Evolutionary conservation across 1,140 invertebrate species (phyloP).

Genomic region (Heliconius nattereri): DNA sequence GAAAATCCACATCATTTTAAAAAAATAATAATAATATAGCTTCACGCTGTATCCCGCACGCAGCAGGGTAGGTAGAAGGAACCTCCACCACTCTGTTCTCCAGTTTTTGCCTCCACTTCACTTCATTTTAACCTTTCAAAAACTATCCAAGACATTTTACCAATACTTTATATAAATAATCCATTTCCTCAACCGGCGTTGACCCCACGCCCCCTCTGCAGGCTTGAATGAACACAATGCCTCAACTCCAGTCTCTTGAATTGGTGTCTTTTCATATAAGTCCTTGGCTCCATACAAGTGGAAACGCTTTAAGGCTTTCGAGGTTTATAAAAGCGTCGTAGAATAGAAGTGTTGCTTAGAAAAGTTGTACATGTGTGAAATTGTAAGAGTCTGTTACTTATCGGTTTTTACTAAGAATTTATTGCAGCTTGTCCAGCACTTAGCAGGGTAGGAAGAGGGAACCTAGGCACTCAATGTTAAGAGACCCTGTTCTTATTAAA

Average conservation of each 20-base stretch:
- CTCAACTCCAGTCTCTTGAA: neutral
- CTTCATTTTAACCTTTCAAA: neutral
- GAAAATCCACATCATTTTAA: too few species aligned
- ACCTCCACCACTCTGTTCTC: too few species aligned
- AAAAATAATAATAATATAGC: too few species aligned
- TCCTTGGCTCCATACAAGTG: neutral
- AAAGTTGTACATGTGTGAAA: neutral
- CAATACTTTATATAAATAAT: neutral
- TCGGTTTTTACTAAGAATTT: neutral
- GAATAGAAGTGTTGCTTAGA: neutral
- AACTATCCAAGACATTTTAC: neutral
- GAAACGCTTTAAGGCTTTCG: conserved; percentile 10
- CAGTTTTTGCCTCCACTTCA: too few species aligned
- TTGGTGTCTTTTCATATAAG: conserved; percentile 14
- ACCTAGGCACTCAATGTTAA: too few species aligned
- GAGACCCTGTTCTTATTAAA: too few species aligned
- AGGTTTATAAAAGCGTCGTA: conserved; percentile 2
- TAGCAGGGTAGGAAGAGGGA: too few species aligned
- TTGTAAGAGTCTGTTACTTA: neutral
- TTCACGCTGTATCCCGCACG: too few species aligned
- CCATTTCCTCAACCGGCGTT: neutral
- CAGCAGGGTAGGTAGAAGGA: too few species aligned
- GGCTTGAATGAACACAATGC: neutral
- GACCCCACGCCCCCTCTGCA: neutral
- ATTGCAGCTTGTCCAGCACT: neutral